phyloP scores from a whole-genome alignment of 2,888 invertebrate species.

The Drosophila buzzatii region DNA sequence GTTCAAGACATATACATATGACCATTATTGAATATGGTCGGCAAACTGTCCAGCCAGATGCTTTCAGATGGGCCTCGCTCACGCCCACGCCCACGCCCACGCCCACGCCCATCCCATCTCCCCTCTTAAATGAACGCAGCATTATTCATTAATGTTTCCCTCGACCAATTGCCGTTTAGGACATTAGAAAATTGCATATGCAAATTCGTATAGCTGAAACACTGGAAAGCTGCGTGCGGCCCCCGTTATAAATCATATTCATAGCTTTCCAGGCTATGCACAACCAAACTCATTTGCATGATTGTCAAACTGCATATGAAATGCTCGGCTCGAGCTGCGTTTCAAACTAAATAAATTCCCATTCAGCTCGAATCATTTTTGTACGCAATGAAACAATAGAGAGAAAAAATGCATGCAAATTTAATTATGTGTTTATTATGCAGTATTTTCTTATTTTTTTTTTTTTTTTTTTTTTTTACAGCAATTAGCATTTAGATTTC shows the following conservation, averaged over 20 bases:
- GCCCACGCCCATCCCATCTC: no score
- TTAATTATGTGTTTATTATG: not conserved
- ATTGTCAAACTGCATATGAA: slow-evolving; percentile 20
- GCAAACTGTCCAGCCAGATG: not conserved
- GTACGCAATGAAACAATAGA: not conserved
- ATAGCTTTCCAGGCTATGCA: slow-evolving; percentile 45
- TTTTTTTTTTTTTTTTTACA: not conserved
- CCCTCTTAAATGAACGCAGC: slow-evolving; percentile 53
- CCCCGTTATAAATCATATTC: slow-evolving; percentile 62
- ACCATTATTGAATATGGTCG: slow-evolving; percentile 21
- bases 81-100: not conserved
- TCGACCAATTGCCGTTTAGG: slow-evolving; percentile 10
- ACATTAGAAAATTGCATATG: slow-evolving; percentile 68
- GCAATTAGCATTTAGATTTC: not conserved
- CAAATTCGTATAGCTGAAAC: slow-evolving; percentile 41
- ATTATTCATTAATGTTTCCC: slow-evolving; percentile 69
- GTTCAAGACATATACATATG: slow-evolving; percentile 18
- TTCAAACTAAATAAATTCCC: slow-evolving; percentile 1
- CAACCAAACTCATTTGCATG: slow-evolving; percentile 44
- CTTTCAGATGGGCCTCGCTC: not conserved
- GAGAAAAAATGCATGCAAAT: not conserved
- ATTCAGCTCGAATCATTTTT: slow-evolving; percentile 2
- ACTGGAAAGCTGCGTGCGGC: slow-evolving; percentile 9
- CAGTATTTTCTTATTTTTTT: not conserved
- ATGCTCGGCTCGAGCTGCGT: not conserved